Percentiles rank a stretch among this genome's conserved stretches.
These are phyloP conservation scores for Idaea aversata DNA, from an alignment of 2,888 invertebrate species.

Conservation along the genomic window DNA sequence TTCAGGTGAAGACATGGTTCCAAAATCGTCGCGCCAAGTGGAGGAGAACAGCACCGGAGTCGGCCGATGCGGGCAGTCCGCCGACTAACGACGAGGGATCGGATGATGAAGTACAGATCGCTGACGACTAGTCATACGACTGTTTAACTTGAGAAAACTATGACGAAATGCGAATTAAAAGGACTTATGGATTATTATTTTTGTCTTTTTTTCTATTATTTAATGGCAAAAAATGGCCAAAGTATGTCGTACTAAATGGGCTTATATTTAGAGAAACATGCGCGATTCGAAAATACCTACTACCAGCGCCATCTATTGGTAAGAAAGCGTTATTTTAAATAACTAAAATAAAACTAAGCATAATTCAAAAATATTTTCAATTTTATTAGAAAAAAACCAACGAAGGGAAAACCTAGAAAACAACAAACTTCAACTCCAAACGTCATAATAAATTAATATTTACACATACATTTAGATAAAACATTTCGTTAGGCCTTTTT, in stretches of 20 bases:
- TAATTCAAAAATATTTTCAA: conserved; percentile 49
- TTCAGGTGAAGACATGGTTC: conserved; percentile 89
- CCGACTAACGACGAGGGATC: conserved; percentile 61
- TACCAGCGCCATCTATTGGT: too few species aligned
- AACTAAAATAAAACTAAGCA: conserved; percentile 16
- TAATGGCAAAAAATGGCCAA: not conserved
- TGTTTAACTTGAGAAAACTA: not conserved
- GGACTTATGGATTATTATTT: not conserved
- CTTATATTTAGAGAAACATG: too few species aligned
- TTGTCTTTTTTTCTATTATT: not conserved
- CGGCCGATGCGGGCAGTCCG: conserved; percentile 69
- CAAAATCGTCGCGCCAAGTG: conserved; percentile 90
- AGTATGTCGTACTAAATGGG: too few species aligned
- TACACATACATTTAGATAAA: conserved; percentile 37
- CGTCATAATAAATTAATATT: conserved; percentile 48
- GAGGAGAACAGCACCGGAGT: conserved; percentile 79
- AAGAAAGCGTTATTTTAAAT: not conserved
- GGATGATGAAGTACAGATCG: conserved; percentile 60
- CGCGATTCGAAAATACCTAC: too few species aligned
- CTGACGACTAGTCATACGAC: conserved; percentile 36
- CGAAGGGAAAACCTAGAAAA: conserved; percentile 55
- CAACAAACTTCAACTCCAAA: conserved; percentile 51
- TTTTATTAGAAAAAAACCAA: conserved; percentile 52
- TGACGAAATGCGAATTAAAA: not conserved
- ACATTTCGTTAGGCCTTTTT: conserved; percentile 33